Evolutionary conservation across 2,797 vertebrate genomes (phyloP).

Genomic region (Psittacula echo): DNA sequence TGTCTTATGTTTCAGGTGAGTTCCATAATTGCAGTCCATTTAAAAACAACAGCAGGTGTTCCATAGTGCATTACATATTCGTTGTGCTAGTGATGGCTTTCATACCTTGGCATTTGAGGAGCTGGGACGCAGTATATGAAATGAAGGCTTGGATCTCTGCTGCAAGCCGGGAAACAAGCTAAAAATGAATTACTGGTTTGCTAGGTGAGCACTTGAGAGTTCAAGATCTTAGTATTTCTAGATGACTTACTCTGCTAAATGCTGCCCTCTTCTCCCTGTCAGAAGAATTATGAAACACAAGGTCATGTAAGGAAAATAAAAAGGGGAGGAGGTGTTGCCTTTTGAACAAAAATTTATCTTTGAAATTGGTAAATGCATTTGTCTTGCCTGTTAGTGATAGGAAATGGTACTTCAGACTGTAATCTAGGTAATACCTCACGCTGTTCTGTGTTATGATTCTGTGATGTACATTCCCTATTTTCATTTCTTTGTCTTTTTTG

Average conservation of each 20-base stretch:
- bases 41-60: conserved; percentile 22
- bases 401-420: neutral
- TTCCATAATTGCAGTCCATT: neutral
- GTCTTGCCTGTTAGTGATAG: neutral
- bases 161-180: neutral
- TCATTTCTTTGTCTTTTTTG: neutral
- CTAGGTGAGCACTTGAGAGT: neutral
- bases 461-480: neutral
- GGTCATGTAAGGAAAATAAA: neutral
- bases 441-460: neutral
- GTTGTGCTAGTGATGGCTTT: neutral
- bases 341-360: neutral
- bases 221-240: neutral
- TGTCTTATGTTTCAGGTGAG: neutral
- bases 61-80: neutral
- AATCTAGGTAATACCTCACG: neutral
- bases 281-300: neutral
- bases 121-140: neutral
- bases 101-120: neutral
- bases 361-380: neutral
- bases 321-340: neutral
- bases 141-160: neutral
- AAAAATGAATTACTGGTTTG: neutral
- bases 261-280: neutral
- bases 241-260: neutral